Conservation (phyloP, 2,888 invertebrate species). For the Drosophila histrio region DNA sequence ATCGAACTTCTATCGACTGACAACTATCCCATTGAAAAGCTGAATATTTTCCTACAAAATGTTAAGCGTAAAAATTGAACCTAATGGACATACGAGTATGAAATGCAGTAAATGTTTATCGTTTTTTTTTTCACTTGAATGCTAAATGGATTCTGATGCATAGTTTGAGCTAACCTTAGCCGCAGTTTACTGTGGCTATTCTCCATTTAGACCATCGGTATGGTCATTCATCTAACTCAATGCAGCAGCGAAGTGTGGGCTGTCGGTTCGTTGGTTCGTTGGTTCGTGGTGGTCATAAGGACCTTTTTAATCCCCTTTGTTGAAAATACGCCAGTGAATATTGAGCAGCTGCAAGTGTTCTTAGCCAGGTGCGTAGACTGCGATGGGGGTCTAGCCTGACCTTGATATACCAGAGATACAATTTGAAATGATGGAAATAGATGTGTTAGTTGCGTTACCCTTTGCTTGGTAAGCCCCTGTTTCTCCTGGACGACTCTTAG, state of each 20-base stretch:
- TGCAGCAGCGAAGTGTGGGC: neutral
- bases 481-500: conserved; percentile 8
- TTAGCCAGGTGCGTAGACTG: conserved; percentile 22
- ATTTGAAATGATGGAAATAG: neutral
- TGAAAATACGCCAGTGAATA: conserved; percentile 62
- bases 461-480: conserved; percentile 12
- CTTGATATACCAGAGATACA: conserved; percentile 1
- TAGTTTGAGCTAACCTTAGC: conserved; percentile 31
- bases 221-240: conserved; percentile 60
- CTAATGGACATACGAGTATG: neutral
- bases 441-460: neutral
- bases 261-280: conserved; percentile 11
- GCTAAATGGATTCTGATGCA: conserved; percentile 13
- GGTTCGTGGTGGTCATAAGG: conserved; percentile 43
- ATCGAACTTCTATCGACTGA: neutral
- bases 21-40: neutral
- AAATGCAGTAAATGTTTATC: conserved; percentile 13
- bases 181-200: conserved; percentile 51
- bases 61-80: neutral
- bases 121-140: conserved; percentile 1
- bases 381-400: neutral
- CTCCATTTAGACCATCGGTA: conserved; percentile 41
- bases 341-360: conserved; percentile 56
- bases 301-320: conserved; percentile 64
- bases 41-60: neutral